Conservation (phyloP, 2,113 vertebrate species). For the Bombycilla garrulus region DNA sequence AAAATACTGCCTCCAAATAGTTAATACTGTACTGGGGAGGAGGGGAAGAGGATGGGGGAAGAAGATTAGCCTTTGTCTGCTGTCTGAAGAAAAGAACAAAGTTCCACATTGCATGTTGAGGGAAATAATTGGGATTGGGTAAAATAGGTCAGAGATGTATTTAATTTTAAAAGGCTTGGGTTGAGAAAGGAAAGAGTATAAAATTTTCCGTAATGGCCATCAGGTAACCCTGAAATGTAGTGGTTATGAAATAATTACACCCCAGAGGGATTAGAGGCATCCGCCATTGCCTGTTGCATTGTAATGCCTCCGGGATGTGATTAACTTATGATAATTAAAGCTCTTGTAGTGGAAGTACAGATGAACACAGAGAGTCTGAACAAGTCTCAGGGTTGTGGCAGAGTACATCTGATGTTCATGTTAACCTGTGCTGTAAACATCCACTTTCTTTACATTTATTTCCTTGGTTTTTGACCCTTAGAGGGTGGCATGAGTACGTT, state of each 20-base stretch:
- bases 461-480: background rate
- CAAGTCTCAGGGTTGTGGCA: background rate
- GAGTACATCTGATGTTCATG: background rate
- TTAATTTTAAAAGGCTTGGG: constrained; percentile 35
- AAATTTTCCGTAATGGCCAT: constrained; percentile 11
- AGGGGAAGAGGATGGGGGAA: background rate
- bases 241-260: constrained; percentile 59
- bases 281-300: background rate
- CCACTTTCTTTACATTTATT: background rate
- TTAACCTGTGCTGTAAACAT: background rate
- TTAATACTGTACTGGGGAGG: background rate
- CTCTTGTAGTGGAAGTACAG: constrained; percentile 20
- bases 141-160: constrained; percentile 55
- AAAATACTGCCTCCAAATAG: background rate
- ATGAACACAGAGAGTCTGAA: background rate
- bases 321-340: constrained; percentile 64
- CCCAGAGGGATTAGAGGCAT: constrained; percentile 12
- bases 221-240: constrained; percentile 46
- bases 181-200: constrained; percentile 9
- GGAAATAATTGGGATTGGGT: constrained; percentile 20
- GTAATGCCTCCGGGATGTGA: constrained; percentile 26
- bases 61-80: background rate
- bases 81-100: constrained; percentile 50
- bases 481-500: background rate
- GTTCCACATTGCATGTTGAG: constrained; percentile 13